phyloP scores from a whole-genome alignment of 2,888 invertebrate species.

The Deilephila porcellus region DNA sequence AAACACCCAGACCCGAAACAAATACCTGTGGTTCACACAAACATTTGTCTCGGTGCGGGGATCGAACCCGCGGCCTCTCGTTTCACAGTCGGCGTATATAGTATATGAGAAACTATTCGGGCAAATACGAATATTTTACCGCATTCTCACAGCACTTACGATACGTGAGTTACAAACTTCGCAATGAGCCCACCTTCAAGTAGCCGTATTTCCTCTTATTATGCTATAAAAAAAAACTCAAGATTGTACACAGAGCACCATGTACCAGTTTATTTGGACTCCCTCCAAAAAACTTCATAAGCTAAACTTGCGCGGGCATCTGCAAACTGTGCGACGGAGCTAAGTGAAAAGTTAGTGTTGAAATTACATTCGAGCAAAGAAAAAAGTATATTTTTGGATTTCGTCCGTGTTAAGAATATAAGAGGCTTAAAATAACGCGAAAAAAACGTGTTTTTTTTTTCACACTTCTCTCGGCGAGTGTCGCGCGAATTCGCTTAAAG shows the following conservation, averaged over 20 bases:
- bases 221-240: slow-evolving; percentile 19
- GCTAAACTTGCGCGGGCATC: slow-evolving; percentile 65
- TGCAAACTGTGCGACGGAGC: slow-evolving; percentile 59
- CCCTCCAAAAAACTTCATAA: slow-evolving; percentile 72
- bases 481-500: slow-evolving; percentile 52
- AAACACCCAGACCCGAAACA: too few species aligned
- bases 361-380: slow-evolving; percentile 68
- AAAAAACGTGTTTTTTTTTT: slow-evolving; percentile 57
- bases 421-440: slow-evolving; percentile 72
- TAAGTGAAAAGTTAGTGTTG: slow-evolving; percentile 77
- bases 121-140: too few species aligned
- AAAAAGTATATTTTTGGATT: slow-evolving; percentile 55
- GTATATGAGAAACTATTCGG: too few species aligned
- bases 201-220: background rate
- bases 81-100: too few species aligned
- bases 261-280: slow-evolving; percentile 64
- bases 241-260: slow-evolving; percentile 39
- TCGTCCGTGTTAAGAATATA: slow-evolving; percentile 71
- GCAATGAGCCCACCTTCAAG: background rate
- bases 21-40: too few species aligned
- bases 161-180: too few species aligned
- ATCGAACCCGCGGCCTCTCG: too few species aligned
- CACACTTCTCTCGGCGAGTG: slow-evolving; percentile 40
- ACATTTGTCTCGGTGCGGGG: too few species aligned
- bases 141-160: too few species aligned